Evolutionary conservation across 2,113 vertebrate genomes (phyloP).

Genomic region (Agapornis roseicollis): DNA sequence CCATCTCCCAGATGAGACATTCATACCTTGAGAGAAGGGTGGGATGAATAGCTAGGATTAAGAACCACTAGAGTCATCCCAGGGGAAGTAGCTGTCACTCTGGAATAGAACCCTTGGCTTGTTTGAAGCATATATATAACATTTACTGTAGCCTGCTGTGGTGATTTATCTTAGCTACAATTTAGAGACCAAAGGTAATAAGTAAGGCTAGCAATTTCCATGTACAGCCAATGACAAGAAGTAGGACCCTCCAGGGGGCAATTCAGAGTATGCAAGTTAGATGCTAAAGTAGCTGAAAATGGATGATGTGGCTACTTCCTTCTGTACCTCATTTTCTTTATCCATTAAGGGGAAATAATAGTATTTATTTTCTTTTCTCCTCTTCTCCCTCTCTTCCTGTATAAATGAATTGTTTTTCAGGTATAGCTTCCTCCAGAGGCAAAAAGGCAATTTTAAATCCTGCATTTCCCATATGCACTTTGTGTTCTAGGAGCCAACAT

Average conservation of each 20-base stretch:
- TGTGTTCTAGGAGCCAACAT: background rate
- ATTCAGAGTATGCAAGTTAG: constrained; percentile 26
- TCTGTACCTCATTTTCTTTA: constrained; percentile 19
- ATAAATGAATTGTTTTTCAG: background rate
- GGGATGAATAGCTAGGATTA: background rate
- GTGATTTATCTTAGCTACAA: constrained; percentile 29
- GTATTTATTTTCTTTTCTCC: background rate
- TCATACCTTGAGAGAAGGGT: background rate
- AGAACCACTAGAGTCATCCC: background rate
- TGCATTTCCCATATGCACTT: background rate
- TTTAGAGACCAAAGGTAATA: constrained; percentile 31
- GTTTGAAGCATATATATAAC: background rate
- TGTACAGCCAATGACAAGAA: background rate
- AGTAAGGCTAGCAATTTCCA: constrained; percentile 14
- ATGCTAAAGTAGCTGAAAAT: constrained; percentile 25
- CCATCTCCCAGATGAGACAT: background rate
- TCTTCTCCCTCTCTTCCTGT: background rate
- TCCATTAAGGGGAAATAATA: background rate
- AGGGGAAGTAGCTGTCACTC: constrained; percentile 6
- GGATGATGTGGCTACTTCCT: background rate
- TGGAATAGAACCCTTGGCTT: background rate
- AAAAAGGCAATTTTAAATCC: background rate
- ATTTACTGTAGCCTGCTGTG: background rate
- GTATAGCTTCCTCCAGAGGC: background rate
- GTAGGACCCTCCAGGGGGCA: constrained; percentile 8